Evolutionary conservation across 2,888 invertebrate species (phyloP), one percentile per base, ranked within the genome.

Genomic region (Latrodectus elegans): DNA sequence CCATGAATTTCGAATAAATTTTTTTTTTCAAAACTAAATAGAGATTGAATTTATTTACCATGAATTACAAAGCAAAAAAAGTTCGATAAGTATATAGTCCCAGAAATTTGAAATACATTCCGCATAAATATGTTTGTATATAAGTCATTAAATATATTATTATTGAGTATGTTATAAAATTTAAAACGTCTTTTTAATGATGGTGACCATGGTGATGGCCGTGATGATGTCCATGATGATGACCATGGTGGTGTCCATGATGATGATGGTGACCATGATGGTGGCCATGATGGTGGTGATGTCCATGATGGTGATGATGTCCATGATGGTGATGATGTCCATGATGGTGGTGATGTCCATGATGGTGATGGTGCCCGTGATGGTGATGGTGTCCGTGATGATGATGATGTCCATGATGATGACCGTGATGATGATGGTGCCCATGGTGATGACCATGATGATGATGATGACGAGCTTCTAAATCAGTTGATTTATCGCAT

Each of bases 401-500:
- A n/a, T 77, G 77, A 4, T 60, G 60, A 15, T 75, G 75, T 8
- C 26, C 22, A 38, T 75, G 75, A n/a, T 75, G 64, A 38, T 75
- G 75, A 1, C 51, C 49, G 14, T 75, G 75, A 15, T 52, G 38
- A n/a, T 77, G 77, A 11, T 77, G 77, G 8, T 77, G 77, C 0
- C 67, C 77, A 11, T 77, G 76, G 22, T 77, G 76, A 65, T 77
- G 76, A 10, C 53, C 73, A 55, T 74, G 73, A n/a, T 82, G 74
- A 55, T 82, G 82, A 51, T 84, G 83, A 67, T 79, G 79, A 12
- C 77, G 64, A 52, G 84, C 76, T 55, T 77, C 84, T 72, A 64
- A 10, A 15, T 65, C 65, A 26, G 75, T 64, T 53, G 60, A 49
- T n/a, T 9, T 4, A 9, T 68, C 65, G n/a, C 55, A 60, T 10